Base-by-base conservation (phyloP, 2,113 vertebrate genomes). In the Pholis gunnellus region DNA sequence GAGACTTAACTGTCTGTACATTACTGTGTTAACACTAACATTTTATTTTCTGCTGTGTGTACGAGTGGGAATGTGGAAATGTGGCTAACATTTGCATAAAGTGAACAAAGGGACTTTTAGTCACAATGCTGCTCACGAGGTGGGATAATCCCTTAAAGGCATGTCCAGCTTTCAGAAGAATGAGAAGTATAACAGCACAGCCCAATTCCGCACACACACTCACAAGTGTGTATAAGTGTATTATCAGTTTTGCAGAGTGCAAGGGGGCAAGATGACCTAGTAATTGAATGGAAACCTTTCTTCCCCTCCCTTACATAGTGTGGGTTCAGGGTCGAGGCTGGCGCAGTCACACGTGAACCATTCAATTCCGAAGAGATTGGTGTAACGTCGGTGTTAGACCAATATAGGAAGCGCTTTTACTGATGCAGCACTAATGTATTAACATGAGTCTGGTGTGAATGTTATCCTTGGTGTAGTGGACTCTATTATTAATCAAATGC, bases 91-190 rank as follows among this genome's bases (percentile, higher is more conserved):
- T 80, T 81, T 87, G 56, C 63, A 40, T 25, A 10, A 83, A 80
- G 20, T 68, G 31, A 44, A 80, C 36, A 83, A 79, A 83, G 48
- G 44, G 13, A 80, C 61, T 71, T 85, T 83, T 73, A 71, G 57
- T 59, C 60, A 82, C 82, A 78, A 36, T 71, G 59, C 64, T 44
- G 75, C 71, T 87, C 81, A 87, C 34, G 54, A 82, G 83, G 72
- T 86, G 76, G 61, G 65, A 83, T 89, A 83, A 87, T 89, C 81
- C 73, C 31, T 82, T 65, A 52, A 60, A 85, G 82, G 75, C 83
- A 79, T 68, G 34, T 82, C 44, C n/a, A 66, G 56, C 78, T 85
- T 79, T 81, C 72, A 81, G 63, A 68, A 75, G 57, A 83, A 85
- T 70, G 74, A 87, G 54, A 80, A 40, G 68, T 80, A 79, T 69